These are phyloP conservation scores for Haemorhous mexicanus DNA, from an alignment of 2,113 vertebrate genomes.

Conservation along the genomic window DNA sequence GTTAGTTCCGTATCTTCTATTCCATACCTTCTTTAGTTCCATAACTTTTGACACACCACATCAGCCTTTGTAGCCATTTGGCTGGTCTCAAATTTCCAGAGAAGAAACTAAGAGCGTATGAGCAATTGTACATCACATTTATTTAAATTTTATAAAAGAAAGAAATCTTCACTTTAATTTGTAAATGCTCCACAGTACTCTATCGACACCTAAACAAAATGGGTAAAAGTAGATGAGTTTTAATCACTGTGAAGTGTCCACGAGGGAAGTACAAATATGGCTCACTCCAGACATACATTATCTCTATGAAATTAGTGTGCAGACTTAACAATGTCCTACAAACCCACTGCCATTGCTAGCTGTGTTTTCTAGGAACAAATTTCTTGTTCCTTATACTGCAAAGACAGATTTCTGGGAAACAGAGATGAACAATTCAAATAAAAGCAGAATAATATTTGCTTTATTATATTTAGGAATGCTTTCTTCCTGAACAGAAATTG, in stretches of 20 bases:
- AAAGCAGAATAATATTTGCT: neutral
- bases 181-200: neutral
- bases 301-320: neutral
- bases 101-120: fast-evolving
- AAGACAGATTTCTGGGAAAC: neutral
- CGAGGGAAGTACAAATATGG: neutral
- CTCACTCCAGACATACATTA: neutral
- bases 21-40: neutral
- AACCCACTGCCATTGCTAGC: neutral
- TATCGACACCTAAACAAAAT: neutral
- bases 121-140: neutral
- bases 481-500: neutral
- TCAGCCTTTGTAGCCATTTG: neutral
- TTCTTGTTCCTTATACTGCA: neutral
- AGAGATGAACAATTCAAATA: neutral
- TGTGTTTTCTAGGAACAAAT: neutral
- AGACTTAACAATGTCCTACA: neutral
- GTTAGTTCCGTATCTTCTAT: neutral
- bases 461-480: neutral
- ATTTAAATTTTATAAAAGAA: neutral
- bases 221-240: neutral
- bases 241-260: neutral
- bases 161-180: neutral
- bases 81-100: neutral
- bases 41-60: neutral